phyloP scores from a whole-genome alignment of 2,113 vertebrate genomes.

The Drymodes brunneopygia region DNA sequence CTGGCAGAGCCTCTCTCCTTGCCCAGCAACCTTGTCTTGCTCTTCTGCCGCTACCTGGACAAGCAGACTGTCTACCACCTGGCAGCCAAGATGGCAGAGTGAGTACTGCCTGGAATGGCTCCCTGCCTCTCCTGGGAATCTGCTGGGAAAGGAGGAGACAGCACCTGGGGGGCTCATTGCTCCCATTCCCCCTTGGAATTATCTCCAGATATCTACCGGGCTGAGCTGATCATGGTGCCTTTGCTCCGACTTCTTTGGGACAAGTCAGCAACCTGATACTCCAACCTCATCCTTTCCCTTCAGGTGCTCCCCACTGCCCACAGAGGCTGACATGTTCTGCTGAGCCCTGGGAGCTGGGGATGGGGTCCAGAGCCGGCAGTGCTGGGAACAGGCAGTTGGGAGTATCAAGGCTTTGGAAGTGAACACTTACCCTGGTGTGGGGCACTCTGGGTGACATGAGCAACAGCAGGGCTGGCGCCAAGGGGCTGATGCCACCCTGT shows the following conservation, averaged over 20 bases:
- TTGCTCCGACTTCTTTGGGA: neutral
- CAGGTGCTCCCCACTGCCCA: neutral
- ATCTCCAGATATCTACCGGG: fast-evolving
- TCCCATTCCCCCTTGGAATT: neutral
- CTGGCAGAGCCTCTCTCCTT: conserved; percentile 88
- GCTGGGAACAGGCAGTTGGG: fast-evolving
- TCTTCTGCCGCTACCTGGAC: conserved; percentile 94
- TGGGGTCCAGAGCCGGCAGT: fast-evolving
- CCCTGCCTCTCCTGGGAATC: neutral
- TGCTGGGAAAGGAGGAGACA: fast-evolving
- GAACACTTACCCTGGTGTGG: neutral
- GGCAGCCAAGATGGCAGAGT: conserved; percentile 85
- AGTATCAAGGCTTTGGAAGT: fast-evolving
- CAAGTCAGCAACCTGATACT: neutral
- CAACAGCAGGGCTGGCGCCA: neutral
- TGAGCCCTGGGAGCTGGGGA: neutral
- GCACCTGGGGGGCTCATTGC: fast-evolving
- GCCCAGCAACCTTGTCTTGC: conserved; percentile 88
- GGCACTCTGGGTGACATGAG: neutral
- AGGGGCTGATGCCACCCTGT: neutral
- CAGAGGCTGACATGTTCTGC: neutral
- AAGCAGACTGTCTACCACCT: conserved; percentile 85
- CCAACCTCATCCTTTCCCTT: neutral
- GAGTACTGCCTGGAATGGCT: conserved; percentile 18
- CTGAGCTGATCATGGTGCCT: neutral